Evolutionary conservation across 2,113 vertebrate species (phyloP).

Genomic region (Heliornis fulica): DNA sequence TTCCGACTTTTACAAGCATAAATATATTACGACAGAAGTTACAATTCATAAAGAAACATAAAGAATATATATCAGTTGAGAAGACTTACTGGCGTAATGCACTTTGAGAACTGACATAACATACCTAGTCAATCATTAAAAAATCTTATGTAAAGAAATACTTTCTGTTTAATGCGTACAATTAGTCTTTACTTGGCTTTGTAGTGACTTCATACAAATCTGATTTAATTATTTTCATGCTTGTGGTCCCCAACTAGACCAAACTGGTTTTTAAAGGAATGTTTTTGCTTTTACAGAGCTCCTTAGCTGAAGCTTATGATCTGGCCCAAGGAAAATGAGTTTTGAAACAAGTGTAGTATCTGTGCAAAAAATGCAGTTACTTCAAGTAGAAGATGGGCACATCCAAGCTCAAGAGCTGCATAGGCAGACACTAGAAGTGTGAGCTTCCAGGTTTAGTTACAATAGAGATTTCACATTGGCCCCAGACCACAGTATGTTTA

Average conservation of each 20-base stretch:
- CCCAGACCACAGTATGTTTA: background rate
- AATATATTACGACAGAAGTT: background rate
- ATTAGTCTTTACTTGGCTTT: background rate
- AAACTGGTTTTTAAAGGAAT: background rate
- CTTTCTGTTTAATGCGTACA: background rate
- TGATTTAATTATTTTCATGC: background rate
- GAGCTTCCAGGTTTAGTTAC: background rate
- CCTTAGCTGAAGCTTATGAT: background rate
- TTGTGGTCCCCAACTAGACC: background rate
- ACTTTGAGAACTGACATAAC: background rate
- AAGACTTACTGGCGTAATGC: background rate
- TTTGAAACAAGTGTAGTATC: background rate
- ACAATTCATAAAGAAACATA: background rate
- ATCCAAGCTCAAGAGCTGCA: background rate
- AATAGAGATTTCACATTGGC: background rate
- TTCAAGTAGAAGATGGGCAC: rapidly evolving
- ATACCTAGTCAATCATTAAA: background rate
- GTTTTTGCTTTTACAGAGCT: background rate
- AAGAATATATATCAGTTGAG: background rate
- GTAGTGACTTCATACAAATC: background rate
- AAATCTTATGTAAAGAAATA: background rate
- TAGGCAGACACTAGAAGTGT: background rate
- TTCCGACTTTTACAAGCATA: background rate
- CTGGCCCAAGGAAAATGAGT: background rate
- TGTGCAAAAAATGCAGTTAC: background rate